These are phyloP conservation scores for Cosmorhoe ocellata DNA, from an alignment of 2,888 invertebrate species.

Conservation along the genomic window DNA sequence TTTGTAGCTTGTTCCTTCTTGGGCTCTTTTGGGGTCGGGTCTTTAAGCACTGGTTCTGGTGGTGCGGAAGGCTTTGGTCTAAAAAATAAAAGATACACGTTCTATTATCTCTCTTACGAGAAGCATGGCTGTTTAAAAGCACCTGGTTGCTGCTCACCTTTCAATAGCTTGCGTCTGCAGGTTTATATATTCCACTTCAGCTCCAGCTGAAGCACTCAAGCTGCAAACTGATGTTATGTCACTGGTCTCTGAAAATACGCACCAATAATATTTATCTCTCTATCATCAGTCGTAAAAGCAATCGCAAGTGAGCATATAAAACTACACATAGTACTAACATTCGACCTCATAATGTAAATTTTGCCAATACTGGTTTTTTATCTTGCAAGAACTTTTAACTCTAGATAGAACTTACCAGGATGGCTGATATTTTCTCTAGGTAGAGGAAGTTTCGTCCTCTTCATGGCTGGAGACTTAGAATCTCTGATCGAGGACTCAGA, in stretches of 20 bases:
- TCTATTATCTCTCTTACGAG: too few species aligned
- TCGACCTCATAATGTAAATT: too few species aligned
- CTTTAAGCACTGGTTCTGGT: conserved; percentile 63
- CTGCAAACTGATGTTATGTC: conserved; percentile 89
- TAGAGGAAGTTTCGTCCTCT: conserved; percentile 64
- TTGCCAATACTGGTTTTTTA: too few species aligned
- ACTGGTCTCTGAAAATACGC: conserved; percentile 81
- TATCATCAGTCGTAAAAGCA: too few species aligned
- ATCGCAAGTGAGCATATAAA: too few species aligned
- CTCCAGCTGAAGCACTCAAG: conserved; percentile 85
- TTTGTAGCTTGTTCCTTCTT: conserved; percentile 76
- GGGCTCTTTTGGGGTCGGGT: conserved; percentile 58
- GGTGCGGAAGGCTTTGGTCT: conserved; percentile 68
- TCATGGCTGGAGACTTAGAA: conserved; percentile 64
- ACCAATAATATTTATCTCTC: too few species aligned
- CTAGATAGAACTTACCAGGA: conserved; percentile 62
- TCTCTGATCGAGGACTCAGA: conserved; percentile 68
- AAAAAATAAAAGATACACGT: conserved; percentile 16
- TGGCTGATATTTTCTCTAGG: conserved; percentile 84
- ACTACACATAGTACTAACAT: too few species aligned
- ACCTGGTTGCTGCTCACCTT: conserved; percentile 44
- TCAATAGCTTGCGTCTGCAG: conserved; percentile 56
- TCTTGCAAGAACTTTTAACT: too few species aligned
- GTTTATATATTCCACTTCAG: conserved; percentile 70
- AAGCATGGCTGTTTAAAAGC: too few species aligned